These are phyloP conservation scores for Huso huso DNA, from an alignment of 2,797 vertebrate species.

Conservation along the genomic window DNA sequence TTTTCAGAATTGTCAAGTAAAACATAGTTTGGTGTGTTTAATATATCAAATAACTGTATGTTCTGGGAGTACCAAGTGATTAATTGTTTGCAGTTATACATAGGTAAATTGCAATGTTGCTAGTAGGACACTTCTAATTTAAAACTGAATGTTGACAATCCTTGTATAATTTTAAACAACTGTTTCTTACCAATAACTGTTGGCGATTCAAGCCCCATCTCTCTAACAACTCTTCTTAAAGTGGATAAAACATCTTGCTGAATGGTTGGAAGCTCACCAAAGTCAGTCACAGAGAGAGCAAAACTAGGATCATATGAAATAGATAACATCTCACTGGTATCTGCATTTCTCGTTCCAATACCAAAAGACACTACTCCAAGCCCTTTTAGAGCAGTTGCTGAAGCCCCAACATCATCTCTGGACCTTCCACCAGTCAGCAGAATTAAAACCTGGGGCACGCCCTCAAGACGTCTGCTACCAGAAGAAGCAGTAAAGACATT, in stretches of 20 bases:
- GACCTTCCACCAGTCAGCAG: conserved; percentile 19
- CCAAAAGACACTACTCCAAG: conserved; percentile 6
- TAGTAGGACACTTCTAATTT: not conserved
- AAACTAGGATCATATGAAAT: conserved; percentile 10
- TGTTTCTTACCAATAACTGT: conserved; percentile 30
- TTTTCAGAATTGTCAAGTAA: too few relatives aligned
- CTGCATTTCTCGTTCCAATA: conserved; percentile 13
- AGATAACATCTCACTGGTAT: conserved; percentile 2
- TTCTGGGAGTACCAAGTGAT: too few relatives aligned
- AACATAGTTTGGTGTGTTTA: too few relatives aligned
- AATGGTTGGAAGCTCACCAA: conserved; percentile 9
- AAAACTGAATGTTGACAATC: not conserved
- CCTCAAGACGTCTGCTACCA: conserved; percentile 15
- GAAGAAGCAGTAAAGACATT: conserved; percentile 16
- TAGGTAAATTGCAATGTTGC: too few relatives aligned
- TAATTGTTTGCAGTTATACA: too few relatives aligned
- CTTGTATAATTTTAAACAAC: not conserved
- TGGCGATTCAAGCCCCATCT: conserved; percentile 14
- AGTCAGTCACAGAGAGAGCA: conserved; percentile 9
- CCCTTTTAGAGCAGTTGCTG: not conserved
- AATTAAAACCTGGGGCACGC: conserved; percentile 18
- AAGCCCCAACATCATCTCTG: conserved; percentile 3
- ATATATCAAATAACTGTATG: too few relatives aligned
- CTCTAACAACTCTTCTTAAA: not conserved
- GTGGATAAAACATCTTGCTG: conserved; percentile 6